These are phyloP conservation scores for Cuculus canorus DNA, from an alignment of 2,797 vertebrate genomes.

Conservation along the genomic window DNA sequence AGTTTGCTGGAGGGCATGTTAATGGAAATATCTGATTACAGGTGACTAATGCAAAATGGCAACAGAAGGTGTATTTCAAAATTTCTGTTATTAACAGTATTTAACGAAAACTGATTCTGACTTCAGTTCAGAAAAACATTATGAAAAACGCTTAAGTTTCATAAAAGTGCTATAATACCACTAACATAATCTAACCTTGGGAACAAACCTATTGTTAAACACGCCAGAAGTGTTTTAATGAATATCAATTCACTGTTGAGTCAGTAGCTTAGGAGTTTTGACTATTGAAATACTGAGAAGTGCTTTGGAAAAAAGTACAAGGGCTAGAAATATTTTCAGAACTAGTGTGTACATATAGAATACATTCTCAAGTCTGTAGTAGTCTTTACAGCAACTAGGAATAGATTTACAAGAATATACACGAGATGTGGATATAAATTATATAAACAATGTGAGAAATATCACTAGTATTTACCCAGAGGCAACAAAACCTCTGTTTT, in stretches of 20 bases:
- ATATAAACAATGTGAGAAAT: neutral
- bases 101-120: neutral
- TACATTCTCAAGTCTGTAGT: neutral
- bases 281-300: neutral
- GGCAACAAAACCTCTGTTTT: neutral
- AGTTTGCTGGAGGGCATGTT: neutral
- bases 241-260: neutral
- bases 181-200: neutral
- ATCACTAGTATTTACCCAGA: neutral
- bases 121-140: neutral
- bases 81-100: neutral
- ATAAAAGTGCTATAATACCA: neutral
- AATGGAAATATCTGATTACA: neutral
- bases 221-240: neutral
- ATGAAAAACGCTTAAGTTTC: neutral
- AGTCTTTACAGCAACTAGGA: neutral
- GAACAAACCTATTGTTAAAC: neutral
- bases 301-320: neutral
- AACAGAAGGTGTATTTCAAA: neutral
- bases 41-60: neutral
- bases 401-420: neutral
- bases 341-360: neutral
- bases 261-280: neutral
- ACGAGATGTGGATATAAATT: neutral
- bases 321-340: neutral